Evolutionary conservation across 2,888 invertebrate species (phyloP).

Genomic region (Eretmocerus hayati): DNA sequence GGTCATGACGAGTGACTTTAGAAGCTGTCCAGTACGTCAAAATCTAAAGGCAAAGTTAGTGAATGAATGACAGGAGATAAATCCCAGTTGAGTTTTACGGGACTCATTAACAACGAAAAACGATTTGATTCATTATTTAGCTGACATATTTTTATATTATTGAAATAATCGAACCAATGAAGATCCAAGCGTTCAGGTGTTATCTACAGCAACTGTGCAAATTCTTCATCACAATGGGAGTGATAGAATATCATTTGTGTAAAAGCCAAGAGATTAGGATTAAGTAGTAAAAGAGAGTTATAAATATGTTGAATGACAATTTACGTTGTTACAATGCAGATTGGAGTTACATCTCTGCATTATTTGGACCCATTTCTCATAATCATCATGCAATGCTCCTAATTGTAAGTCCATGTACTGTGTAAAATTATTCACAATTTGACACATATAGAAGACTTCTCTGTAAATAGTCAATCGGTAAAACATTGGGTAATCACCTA

Average conservation of each 20-base stretch:
- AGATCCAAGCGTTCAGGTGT: no score
- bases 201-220: conserved; percentile 16
- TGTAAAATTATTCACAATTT: conserved; percentile 44
- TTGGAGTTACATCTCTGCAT: conserved; percentile 29
- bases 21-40: no score
- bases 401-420: conserved; percentile 44
- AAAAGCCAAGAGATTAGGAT: no score
- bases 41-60: no score
- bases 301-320: conserved; percentile 21
- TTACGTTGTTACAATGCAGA: conserved; percentile 18
- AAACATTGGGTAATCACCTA: conserved; percentile 44
- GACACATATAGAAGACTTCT: conserved; percentile 41
- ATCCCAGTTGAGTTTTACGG: no score
- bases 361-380: conserved; percentile 33
- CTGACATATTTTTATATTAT: no score
- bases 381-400: conserved; percentile 36
- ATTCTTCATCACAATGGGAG: conserved; percentile 18
- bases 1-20: no score
- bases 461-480: conserved; percentile 43
- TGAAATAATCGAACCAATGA: no score
- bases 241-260: conserved; percentile 16
- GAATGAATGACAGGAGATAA: no score
- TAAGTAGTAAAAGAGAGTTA: background rate
- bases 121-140: no score
- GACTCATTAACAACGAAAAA: no score